Evolutionary conservation across 2,888 invertebrate species (phyloP).

Genomic region (Eretmocerus hayati): DNA sequence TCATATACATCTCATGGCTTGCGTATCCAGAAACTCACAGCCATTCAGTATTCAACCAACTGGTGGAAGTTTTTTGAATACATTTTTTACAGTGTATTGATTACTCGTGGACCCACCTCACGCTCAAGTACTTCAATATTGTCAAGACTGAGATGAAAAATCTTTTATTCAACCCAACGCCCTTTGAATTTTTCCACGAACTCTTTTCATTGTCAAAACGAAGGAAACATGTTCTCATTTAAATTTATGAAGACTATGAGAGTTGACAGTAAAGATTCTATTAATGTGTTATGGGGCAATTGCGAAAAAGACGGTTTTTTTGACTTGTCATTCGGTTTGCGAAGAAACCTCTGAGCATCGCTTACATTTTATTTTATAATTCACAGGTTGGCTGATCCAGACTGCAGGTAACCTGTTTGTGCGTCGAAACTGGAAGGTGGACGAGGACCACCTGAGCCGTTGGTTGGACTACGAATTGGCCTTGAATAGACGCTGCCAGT

Average conservation of each 20-base stretch:
- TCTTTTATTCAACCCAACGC: background rate
- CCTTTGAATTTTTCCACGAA: too few species aligned
- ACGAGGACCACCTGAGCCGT: slow-evolving; percentile 59
- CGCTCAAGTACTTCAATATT: too few species aligned
- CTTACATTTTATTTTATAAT: background rate
- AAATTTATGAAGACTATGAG: too few species aligned
- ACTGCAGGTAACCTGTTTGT: slow-evolving; percentile 77
- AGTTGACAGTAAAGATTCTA: too few species aligned
- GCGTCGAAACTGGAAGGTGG: slow-evolving; percentile 73
- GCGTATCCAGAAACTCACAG: too few species aligned
- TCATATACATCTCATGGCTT: too few species aligned
- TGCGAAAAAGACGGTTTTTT: background rate
- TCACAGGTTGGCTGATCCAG: slow-evolving; percentile 80
- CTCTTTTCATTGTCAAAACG: too few species aligned
- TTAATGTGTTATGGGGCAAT: background rate
- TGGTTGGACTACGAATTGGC: slow-evolving; percentile 68
- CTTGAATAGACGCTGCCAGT: slow-evolving; percentile 58
- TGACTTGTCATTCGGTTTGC: background rate
- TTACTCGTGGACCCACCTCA: too few species aligned
- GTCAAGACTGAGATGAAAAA: background rate
- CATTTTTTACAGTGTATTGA: too few species aligned
- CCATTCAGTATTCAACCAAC: too few species aligned
- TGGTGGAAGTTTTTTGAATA: too few species aligned
- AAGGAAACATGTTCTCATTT: too few species aligned
- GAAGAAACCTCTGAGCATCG: background rate